Conservation (phyloP, 1,140 invertebrate genomes). For the Amyelois transitella region DNA sequence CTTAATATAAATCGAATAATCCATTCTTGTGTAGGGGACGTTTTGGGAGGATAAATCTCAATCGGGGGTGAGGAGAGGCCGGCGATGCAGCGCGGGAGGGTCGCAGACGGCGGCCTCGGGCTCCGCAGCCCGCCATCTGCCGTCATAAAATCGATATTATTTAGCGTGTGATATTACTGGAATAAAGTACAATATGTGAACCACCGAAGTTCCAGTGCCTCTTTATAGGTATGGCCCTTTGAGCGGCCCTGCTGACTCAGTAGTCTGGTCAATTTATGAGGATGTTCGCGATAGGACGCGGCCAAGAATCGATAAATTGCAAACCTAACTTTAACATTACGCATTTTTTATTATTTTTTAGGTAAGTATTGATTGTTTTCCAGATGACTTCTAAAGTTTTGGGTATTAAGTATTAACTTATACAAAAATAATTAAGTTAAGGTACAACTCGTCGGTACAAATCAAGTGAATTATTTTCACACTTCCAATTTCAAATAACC, state of each 20-base stretch:
- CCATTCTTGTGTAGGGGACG: slow-evolving; percentile 56
- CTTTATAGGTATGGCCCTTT: neutral
- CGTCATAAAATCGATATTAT: slow-evolving; percentile 67
- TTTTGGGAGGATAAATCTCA: slow-evolving; percentile 65
- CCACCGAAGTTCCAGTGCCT: neutral
- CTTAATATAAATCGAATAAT: slow-evolving; percentile 73
- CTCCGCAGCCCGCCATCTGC: slow-evolving; percentile 57
- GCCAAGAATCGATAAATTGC: neutral
- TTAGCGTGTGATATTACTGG: slow-evolving; percentile 41
- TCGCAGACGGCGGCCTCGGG: slow-evolving; percentile 48
- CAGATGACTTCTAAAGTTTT: neutral
- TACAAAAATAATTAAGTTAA: too few relatives aligned
- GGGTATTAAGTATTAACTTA: too few relatives aligned
- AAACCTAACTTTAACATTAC: too few relatives aligned
- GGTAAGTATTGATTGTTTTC: neutral
- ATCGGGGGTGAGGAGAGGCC: slow-evolving; percentile 56
- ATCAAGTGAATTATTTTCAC: neutral
- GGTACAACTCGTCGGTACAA: too few relatives aligned
- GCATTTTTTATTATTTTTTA: too few relatives aligned
- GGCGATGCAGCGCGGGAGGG: slow-evolving; percentile 51
- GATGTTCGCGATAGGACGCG: neutral
- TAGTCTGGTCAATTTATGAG: neutral
- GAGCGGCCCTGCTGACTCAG: slow-evolving; percentile 2
- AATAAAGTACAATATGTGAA: slow-evolving; percentile 9
- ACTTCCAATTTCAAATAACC: neutral